These are phyloP conservation scores for Entomobrya multifasciata DNA, from an alignment of 2,888 invertebrate species.

Conservation along the genomic window DNA sequence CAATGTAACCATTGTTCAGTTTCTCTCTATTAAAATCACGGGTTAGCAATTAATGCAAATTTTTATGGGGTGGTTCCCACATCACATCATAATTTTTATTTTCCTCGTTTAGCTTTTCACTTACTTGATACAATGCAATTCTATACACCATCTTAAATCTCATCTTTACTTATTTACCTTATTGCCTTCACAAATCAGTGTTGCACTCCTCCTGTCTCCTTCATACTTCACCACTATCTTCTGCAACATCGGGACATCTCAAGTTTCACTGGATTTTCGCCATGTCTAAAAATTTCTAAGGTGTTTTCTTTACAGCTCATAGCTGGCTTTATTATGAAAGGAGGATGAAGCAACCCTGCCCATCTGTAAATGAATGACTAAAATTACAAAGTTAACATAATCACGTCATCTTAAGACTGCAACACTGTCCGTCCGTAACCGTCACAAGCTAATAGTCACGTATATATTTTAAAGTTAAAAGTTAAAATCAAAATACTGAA, in stretches of 20 bases:
- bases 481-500: background rate
- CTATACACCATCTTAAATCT: background rate
- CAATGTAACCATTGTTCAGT: background rate
- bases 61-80: conserved; percentile 74
- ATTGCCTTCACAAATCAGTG: conserved; percentile 64
- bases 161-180: conserved; percentile 38
- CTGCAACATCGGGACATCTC: conserved; percentile 9
- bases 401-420: background rate
- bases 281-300: too few relatives aligned
- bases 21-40: conserved; percentile 47
- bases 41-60: conserved; percentile 74
- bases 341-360: conserved; percentile 17
- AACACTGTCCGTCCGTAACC: too few relatives aligned
- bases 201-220: conserved; percentile 17
- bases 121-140: background rate
- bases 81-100: conserved; percentile 51
- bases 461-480: too few relatives aligned
- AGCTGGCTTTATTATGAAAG: conserved; percentile 9
- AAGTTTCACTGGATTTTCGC: background rate
- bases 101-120: too few relatives aligned
- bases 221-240: background rate
- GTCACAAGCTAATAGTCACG: too few relatives aligned
- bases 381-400: background rate
- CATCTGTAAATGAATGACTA: conserved; percentile 4
- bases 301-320: too few relatives aligned